These are phyloP conservation scores for Pristiophorus japonicus DNA, from an alignment of 2,113 vertebrate genomes.

Conservation along the genomic window DNA sequence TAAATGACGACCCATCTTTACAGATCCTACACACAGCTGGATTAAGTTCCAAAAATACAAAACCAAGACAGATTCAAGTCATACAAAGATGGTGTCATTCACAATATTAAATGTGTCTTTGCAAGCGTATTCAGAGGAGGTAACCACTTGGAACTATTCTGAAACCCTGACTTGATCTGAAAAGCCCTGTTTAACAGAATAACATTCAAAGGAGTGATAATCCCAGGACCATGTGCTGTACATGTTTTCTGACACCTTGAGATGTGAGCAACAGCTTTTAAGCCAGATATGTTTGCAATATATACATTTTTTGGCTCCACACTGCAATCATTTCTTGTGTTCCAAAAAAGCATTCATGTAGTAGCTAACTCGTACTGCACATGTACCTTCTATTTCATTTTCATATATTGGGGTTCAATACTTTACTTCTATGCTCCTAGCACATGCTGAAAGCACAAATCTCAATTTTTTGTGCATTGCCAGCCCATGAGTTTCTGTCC, in stretches of 20 bases:
- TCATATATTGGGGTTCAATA: not conserved
- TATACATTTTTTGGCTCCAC: not conserved
- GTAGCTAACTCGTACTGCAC: not conserved
- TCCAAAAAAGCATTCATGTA: not conserved
- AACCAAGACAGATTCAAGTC: not conserved
- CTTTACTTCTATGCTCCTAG: not conserved
- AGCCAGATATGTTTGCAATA: not conserved
- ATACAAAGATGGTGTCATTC: not conserved
- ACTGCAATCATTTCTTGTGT: not conserved
- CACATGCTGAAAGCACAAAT: not conserved
- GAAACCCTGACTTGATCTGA: not conserved
- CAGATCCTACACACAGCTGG: not conserved
- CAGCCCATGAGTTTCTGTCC: not conserved
- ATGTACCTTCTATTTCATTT: not conserved
- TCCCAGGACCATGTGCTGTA: not conserved
- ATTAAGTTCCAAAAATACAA: not conserved
- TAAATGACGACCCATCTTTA: not conserved
- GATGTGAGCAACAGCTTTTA: not conserved
- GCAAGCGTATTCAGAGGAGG: not conserved
- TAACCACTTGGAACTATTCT: not conserved
- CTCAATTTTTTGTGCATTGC: not conserved
- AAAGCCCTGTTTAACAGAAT: not conserved
- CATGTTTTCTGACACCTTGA: not conserved
- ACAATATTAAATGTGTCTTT: not conserved
- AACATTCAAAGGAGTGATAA: not conserved